Base-by-base conservation (phyloP, 2,888 invertebrate genomes). In the Schizaphis graminum region DNA sequence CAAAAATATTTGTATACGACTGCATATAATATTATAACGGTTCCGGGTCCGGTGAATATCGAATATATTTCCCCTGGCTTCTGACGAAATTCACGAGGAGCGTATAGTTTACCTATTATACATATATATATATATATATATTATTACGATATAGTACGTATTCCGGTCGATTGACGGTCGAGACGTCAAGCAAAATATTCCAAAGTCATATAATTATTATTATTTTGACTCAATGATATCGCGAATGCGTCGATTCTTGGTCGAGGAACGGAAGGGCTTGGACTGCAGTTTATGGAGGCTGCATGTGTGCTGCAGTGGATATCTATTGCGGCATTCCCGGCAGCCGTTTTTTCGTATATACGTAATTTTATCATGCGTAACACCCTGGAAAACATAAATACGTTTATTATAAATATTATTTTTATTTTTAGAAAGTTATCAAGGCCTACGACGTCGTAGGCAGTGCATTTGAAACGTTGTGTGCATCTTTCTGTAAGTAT, bases 341-440 rank as follows among this genome's bases (percentile, higher is more conserved):
- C 47, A 86, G 85, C 21, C 53, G 53, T 8, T 21, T 49, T 49
- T 53, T 49, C 13, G 24, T 85, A 28, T 26, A 44, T 3, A 47
- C 44, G 44, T 44, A 85, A 44, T 85, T 44, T 44, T 13, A 13
- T 44, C 3, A 8, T 24, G 13, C 44, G 86, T 26, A 47, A 13
- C 21, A 28, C 53, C 49, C 49, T n/a, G 49, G 21, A 88, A 87
- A 87, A n/a, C n/a, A 49, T 49, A 49, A 26, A 26, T 28, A 49
- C 28, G 44, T 85, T 85, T 44, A 77, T 85, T 44, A 35, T 47
- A 49, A 86, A 47, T 86, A n/a, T 85, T 26, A 3, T 85, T 44
- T 49, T 28, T 49, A 47, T 41, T 89, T 91, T 91, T 57, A 86
- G 91, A 91, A 85, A 91, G 85, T 85, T 57, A 44, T 44, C 61